Evolutionary conservation across 1,140 invertebrate genomes (phyloP).

Genomic region (Cydia fagiglandana): DNA sequence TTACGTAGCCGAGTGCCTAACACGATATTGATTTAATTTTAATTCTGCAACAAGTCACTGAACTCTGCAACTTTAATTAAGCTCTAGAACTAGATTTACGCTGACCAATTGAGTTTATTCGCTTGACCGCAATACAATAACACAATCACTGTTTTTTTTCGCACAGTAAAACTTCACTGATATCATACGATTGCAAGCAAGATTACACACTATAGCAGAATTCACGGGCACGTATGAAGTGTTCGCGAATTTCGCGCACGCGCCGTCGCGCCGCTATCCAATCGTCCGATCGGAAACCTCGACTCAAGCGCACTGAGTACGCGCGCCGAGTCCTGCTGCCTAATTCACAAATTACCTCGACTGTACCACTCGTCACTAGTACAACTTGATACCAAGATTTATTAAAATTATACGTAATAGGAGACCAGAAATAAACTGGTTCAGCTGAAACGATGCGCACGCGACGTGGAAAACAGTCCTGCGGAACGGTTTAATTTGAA

Average conservation of each 20-base stretch:
- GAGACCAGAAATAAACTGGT: background rate
- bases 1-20: background rate
- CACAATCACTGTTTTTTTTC: conserved; percentile 42
- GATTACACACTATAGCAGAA: conserved; percentile 40
- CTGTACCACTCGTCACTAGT: conserved; percentile 29
- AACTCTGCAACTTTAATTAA: conserved; percentile 22
- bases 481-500: conserved; percentile 54
- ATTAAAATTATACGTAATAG: background rate
- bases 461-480: conserved; percentile 34
- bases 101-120: conserved; percentile 41
- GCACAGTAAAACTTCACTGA: conserved; percentile 19
- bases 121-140: conserved; percentile 36
- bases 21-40: conserved; percentile 7
- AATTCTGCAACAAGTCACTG: conserved; percentile 23
- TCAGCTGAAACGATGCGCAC: background rate
- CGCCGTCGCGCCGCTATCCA: conserved; percentile 44
- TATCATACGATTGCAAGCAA: conserved; percentile 3
- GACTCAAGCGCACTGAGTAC: conserved; percentile 60
- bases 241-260: conserved; percentile 48
- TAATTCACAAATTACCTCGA: background rate
- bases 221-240: conserved; percentile 37
- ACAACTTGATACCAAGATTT: background rate
- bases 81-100: conserved; percentile 37
- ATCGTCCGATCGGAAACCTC: conserved; percentile 61
- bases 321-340: conserved; percentile 48